A percentile compares a stretch with the other conserved stretches of the same genome.
phyloP scores from a whole-genome alignment of 2,797 vertebrate species.

The Sebastolobus altivelis region DNA sequence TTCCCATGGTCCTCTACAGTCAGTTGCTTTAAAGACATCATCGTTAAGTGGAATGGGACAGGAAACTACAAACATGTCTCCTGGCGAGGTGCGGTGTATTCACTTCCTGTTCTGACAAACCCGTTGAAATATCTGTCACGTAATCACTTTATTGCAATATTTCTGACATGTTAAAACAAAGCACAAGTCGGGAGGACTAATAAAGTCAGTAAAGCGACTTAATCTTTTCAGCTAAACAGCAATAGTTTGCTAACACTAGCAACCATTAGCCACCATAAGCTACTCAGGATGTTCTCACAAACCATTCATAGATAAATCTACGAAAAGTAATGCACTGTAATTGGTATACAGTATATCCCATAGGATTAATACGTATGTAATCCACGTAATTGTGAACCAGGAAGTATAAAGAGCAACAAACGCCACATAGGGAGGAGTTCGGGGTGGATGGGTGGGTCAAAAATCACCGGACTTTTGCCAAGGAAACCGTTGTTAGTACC shows the following conservation, averaged over 20 bases:
- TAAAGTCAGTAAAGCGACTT: not conserved
- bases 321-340: too few species aligned
- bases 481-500: too few species aligned
- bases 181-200: not conserved
- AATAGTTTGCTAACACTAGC: not conserved
- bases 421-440: too few species aligned
- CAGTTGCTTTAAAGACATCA: not conserved
- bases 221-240: not conserved
- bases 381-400: too few species aligned
- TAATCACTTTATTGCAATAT: too few species aligned
- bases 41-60: conserved; percentile 3
- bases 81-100: not conserved
- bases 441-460: too few species aligned
- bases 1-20: not conserved
- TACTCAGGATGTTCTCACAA: too few species aligned
- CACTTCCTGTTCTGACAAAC: not conserved
- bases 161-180: not conserved
- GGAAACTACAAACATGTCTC: not conserved
- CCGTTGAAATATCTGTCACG: not conserved
- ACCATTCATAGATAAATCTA: fast-evolving
- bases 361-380: too few species aligned
- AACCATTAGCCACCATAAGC: not conserved
- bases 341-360: too few species aligned
- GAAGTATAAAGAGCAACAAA: too few species aligned
- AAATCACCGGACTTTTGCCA: too few species aligned